Evolutionary conservation across 2,113 vertebrate species (phyloP), one percentile per base, ranked within the genome.

Genomic region (Ia io): DNA sequence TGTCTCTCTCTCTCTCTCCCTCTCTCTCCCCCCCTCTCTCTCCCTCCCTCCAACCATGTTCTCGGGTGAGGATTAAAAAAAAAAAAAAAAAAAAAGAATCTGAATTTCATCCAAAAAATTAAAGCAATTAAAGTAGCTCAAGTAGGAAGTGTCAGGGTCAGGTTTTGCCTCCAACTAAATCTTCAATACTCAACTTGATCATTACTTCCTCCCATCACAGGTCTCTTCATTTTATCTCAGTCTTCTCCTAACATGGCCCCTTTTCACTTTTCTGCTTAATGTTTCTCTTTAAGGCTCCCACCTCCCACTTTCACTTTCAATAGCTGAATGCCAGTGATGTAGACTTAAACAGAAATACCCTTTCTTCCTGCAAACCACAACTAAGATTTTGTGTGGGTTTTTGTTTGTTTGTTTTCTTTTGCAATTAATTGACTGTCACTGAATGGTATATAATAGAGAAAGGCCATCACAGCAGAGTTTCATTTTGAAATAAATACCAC

Each of bases 401-500:
- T 56, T 37, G 37, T 37, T 92, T 96, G 10, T 86, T 97, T 84
- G 14, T 79, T 93, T 96, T 73, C 85, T n/a, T 96, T 96, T 96
- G 83, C 63, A 94, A 51, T 37, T 96, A 93, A 91, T 70, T 96
- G 95, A 69, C 67, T 92, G 84, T 78, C 92, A 63, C 47, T 94
- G 71, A 74, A 93, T 42, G 77, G 49, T 84, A 92, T 90, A 88
- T 89, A 95, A 96, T 53, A 77, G 92, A 94, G 65, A 93, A 97
- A 93, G 96, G 86, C 59, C 49, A 22, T 23, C 37, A 71, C 74
- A 63, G 74, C 93, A 89, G 80, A 67, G 65, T 51, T 97, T 93
- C 73, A 97, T 94, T 98, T 97, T 89, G 42, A 95, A 97, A 97
- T 76, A 97, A 97, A 97, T 94, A 47, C 35, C 59, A 51, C 77